Percentiles rank a stretch among this genome's conserved stretches.
phyloP scores from a whole-genome alignment of 2,888 invertebrate species.

The Caenorhabditis sp. region DNA sequence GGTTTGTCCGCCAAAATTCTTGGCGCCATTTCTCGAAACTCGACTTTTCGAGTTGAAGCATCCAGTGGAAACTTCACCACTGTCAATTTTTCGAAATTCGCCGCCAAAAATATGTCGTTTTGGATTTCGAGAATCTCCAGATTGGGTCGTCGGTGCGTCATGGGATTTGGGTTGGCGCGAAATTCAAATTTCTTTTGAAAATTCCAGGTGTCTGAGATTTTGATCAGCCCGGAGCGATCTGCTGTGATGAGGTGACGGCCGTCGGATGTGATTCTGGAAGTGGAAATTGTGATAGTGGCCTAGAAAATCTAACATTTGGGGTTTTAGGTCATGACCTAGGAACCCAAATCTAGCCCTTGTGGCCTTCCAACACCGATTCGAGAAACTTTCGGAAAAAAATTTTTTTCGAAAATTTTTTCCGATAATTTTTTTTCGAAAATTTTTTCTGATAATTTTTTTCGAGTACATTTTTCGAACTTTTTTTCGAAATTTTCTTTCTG shows the following conservation, averaged over 20 bases:
- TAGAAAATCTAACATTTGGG: not conserved
- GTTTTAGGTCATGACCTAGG: not conserved
- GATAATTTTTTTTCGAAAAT: no score
- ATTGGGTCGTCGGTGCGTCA: not conserved
- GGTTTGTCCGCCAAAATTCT: not conserved
- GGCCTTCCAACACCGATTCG: no score
- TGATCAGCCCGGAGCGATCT: constrained; percentile 4
- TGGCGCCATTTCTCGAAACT: not conserved
- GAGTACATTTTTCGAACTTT: not conserved
- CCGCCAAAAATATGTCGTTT: constrained; percentile 22
- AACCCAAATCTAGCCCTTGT: not conserved
- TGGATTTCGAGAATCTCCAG: not conserved
- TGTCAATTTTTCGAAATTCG: constrained; percentile 17
- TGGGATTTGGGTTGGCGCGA: not conserved
- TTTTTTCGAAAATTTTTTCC: no score
- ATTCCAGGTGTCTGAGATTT: constrained; percentile 47
- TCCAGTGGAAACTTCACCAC: constrained; percentile 1
- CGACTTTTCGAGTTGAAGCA: not conserved
- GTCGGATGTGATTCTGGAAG: constrained; percentile 28
- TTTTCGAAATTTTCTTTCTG: no score
- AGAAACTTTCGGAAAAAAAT: no score
- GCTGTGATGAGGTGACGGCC: constrained; percentile 29
- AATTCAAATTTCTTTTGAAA: constrained; percentile 5
- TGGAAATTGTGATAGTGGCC: no score
- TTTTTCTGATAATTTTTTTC: no score